Base-by-base conservation (phyloP, 2,113 vertebrate genomes). In the Hippocampus barbouri region DNA sequence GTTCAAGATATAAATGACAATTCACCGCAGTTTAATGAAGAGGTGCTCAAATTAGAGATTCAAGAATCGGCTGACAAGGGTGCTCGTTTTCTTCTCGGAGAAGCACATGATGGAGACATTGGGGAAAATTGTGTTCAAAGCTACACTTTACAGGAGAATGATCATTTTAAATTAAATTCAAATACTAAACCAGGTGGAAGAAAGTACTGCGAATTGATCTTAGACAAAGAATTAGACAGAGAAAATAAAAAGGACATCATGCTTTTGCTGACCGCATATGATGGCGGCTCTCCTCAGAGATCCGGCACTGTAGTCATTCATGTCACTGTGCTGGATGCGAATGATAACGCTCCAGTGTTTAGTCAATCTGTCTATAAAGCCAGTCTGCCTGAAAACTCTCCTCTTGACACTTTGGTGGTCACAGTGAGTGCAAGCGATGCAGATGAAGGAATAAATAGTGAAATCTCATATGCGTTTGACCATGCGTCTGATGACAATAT, bases 1-100 rank as follows among this genome's bases (percentile, higher is more conserved):
- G 79, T 94, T 68, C 77, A 77, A 4, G 93, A 94, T 72, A 80
- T 95, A 4, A 94, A 94, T 72, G 93, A 94, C 4, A 92, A 94
- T 60, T 40, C 85, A 0, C 93, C 93, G 0, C 73, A 64, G 1
- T 95, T 95, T 81, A 65, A 66, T 0, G 90, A 75, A 3, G 75
- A 75, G 0, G 16, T 7, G 0, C 84, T 91, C 0, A 27, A 77
- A 2, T 8, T 94, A 6, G 89, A 92, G 80, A 92, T 93, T 1
- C 75, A 0, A 0, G 93, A 95, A 4, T 91, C 75, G 0, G 78
- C 91, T 4, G 63, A 0, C 0, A 83, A 70, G 2, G 92, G 92
- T 1, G 87, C 84, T 15, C 82, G 82, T 43, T 93, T 91, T 79
- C 71, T 82, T 12, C 77, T 94, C 1, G 87, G 89, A 20, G 91